Conservation (phyloP, 2,888 invertebrate genomes). For the Metacarcinus magister region DNA sequence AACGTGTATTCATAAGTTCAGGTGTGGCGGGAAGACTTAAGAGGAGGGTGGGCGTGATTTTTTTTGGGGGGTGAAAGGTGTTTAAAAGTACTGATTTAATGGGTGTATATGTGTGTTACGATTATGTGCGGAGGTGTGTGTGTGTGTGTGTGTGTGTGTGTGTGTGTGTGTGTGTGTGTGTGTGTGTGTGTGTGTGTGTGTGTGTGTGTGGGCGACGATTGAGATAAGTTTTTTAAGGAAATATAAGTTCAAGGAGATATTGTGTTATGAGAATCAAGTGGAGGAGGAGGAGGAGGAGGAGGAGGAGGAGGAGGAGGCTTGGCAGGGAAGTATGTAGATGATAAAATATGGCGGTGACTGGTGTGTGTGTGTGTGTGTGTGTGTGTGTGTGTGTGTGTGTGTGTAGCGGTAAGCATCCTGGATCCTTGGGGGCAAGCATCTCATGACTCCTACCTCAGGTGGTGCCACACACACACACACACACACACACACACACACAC, state of each 20-base stretch:
- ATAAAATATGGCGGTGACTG: background rate
- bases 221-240: too few species aligned
- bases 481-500: slow-evolving; percentile 16
- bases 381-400: slow-evolving; percentile 62
- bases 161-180: slow-evolving; percentile 17
- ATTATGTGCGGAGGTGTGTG: background rate
- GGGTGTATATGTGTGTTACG: background rate
- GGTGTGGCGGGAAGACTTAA: background rate
- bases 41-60: background rate
- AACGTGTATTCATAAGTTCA: background rate
- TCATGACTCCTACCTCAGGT: background rate
- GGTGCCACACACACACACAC: background rate
- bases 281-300: slow-evolving; percentile 15
- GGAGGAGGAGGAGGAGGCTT: background rate
- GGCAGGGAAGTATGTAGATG: background rate
- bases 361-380: slow-evolving; percentile 34
- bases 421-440: slow-evolving; percentile 60
- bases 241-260: too few species aligned
- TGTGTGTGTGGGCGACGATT: background rate
- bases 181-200: slow-evolving; percentile 62
- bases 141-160: slow-evolving; percentile 26
- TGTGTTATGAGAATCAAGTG: background rate
- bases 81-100: background rate
- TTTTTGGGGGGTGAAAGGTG: too few species aligned
- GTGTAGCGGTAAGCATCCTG: slow-evolving; percentile 50